Evolutionary conservation across 2,888 invertebrate species (phyloP).

Genomic region (Daptonema setosum): DNA sequence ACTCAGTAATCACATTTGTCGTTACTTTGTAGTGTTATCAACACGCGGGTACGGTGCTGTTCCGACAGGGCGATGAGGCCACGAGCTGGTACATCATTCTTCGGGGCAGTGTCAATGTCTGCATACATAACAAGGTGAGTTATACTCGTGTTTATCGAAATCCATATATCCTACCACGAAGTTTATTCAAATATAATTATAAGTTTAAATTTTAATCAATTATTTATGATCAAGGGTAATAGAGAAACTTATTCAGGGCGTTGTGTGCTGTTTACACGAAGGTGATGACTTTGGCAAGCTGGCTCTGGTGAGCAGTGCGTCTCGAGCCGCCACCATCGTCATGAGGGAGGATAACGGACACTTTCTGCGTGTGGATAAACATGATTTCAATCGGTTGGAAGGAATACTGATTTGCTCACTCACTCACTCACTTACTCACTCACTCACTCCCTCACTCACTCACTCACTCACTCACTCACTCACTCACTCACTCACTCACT

Average conservation of each 20-base stretch:
- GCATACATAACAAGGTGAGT: constrained; percentile 49
- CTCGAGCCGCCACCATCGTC: constrained; percentile 59
- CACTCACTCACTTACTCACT: no score
- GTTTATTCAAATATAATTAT: no score
- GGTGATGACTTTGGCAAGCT: constrained; percentile 70
- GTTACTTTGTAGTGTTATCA: constrained; percentile 39
- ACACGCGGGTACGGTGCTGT: constrained; percentile 45
- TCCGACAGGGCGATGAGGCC: constrained; percentile 50
- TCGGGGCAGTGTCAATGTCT: constrained; percentile 54
- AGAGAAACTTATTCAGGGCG: constrained; percentile 43
- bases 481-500: no score
- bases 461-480: no score
- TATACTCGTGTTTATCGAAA: background rate
- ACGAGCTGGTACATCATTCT: constrained; percentile 63
- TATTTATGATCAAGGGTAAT: no score
- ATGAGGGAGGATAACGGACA: constrained; percentile 59
- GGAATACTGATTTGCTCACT: background rate
- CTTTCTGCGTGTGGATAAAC: constrained; percentile 58
- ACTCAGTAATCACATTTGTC: no score
- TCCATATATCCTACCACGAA: background rate
- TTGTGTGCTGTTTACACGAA: constrained; percentile 55
- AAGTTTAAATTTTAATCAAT: no score
- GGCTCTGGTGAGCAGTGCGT: constrained; percentile 60
- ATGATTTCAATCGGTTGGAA: constrained; percentile 50
- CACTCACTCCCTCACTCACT: no score